A percentile compares a stretch with the other conserved stretches of the same genome.
These are phyloP conservation scores for Campylomormyrus numenius DNA, from an alignment of 2,113 vertebrate species.

Conservation along the genomic window DNA sequence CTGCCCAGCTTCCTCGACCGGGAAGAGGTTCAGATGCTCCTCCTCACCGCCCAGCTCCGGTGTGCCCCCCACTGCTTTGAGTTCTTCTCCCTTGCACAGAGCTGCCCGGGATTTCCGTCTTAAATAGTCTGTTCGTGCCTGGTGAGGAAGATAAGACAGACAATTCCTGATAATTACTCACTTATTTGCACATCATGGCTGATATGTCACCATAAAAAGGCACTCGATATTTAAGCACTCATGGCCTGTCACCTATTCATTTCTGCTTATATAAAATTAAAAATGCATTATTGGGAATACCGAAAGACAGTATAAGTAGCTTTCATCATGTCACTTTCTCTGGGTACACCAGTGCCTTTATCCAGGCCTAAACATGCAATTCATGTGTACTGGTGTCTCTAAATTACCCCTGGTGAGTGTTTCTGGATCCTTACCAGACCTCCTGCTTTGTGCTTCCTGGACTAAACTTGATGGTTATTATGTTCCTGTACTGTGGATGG, in stretches of 20 bases:
- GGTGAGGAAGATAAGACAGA: not conserved
- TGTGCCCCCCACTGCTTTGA: not conserved
- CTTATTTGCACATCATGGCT: not conserved
- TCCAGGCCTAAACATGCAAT: not conserved
- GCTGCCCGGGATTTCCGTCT: constrained; percentile 62
- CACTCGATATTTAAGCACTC: not conserved
- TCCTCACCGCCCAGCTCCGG: constrained; percentile 6
- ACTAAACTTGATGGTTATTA: not conserved
- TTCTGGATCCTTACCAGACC: not conserved
- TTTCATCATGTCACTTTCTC: not conserved
- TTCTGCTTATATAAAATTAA: not conserved
- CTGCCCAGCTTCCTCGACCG: constrained; percentile 62
- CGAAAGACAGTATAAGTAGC: not conserved
- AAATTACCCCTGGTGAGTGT: not conserved
- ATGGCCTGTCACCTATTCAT: not conserved
- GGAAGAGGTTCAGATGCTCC: constrained; percentile 70
- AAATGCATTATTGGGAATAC: not conserved
- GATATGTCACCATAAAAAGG: not conserved
- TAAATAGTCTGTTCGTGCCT: constrained; percentile 78
- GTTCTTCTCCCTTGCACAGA: constrained; percentile 28
- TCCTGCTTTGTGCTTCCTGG: not conserved
- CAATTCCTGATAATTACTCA: not conserved
- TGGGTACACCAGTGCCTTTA: not conserved
- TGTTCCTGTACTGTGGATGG: not conserved
- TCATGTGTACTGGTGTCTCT: not conserved